Conservation (phyloP, 2,888 invertebrate genomes). For the Lissocephala sabroskyi region DNA sequence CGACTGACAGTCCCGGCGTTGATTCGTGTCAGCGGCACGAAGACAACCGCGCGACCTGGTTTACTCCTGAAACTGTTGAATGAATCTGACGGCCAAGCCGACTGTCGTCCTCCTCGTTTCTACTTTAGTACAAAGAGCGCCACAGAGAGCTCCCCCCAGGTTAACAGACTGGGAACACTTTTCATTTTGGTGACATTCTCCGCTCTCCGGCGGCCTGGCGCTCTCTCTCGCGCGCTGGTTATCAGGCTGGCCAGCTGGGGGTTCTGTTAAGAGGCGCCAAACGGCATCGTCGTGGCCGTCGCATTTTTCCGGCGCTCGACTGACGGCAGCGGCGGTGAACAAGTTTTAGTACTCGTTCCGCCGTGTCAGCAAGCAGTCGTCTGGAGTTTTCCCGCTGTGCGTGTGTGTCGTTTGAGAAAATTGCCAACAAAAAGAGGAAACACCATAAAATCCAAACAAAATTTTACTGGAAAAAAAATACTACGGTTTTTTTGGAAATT, state of each 20-base stretch:
- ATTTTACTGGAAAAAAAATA: too few relatives aligned
- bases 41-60: conserved; percentile 50
- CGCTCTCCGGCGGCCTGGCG: too few relatives aligned
- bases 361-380: conserved; percentile 72
- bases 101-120: not conserved
- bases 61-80: conserved; percentile 11
- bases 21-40: conserved; percentile 23
- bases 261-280: too few relatives aligned
- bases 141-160: conserved; percentile 13
- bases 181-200: not conserved
- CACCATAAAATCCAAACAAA: too few relatives aligned
- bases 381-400: conserved; percentile 20
- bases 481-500: too few relatives aligned
- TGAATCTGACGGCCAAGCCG: not conserved
- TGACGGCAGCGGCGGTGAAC: conserved; percentile 42
- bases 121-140: conserved; percentile 36
- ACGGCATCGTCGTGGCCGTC: not conserved
- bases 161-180: conserved; percentile 32
- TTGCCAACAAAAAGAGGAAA: not conserved
- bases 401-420: too few relatives aligned
- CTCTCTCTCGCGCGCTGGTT: too few relatives aligned
- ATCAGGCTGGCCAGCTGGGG: too few relatives aligned
- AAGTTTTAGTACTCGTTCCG: conserved; percentile 72
- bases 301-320: conserved; percentile 5
- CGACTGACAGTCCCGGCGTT: not conserved